phyloP scores from a whole-genome alignment of 2,888 invertebrate species.

The Megalurothrips usitatus region DNA sequence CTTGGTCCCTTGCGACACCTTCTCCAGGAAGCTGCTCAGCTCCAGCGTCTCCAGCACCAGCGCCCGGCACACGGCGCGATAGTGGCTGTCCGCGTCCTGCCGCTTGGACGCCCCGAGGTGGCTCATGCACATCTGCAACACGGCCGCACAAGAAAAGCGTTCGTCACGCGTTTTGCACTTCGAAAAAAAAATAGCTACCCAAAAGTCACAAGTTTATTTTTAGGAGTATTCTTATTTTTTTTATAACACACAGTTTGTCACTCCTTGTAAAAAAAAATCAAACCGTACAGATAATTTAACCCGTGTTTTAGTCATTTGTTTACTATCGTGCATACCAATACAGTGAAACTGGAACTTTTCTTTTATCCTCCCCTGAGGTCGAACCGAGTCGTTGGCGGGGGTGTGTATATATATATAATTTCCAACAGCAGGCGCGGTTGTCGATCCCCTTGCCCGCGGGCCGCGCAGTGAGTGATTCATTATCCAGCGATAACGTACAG shows the following conservation, averaged over 20 bases:
- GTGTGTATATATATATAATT: no score
- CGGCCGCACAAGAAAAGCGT: neutral
- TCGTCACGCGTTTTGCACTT: no score
- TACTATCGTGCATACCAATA: neutral
- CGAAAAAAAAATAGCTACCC: neutral
- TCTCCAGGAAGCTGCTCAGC: constrained; percentile 82
- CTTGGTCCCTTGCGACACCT: constrained; percentile 68
- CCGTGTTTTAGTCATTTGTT: no score
- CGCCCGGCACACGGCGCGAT: constrained; percentile 87
- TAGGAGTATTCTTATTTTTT: no score
- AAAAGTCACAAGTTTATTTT: neutral
- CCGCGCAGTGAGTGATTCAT: no score
- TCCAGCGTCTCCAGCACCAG: constrained; percentile 88
- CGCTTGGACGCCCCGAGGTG: constrained; percentile 49
- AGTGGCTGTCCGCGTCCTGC: constrained; percentile 70
- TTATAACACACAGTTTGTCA: no score
- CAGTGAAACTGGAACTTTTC: neutral
- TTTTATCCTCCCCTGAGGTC: neutral
- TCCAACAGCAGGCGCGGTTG: no score
- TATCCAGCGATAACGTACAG: no score
- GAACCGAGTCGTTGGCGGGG: no score
- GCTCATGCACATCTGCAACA: constrained; percentile 51
- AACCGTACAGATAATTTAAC: no score
- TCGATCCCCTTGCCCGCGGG: no score
- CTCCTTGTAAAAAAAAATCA: no score